These are phyloP conservation scores for Parnassius smintheus DNA, from an alignment of 2,888 invertebrate species.

Conservation along the genomic window DNA sequence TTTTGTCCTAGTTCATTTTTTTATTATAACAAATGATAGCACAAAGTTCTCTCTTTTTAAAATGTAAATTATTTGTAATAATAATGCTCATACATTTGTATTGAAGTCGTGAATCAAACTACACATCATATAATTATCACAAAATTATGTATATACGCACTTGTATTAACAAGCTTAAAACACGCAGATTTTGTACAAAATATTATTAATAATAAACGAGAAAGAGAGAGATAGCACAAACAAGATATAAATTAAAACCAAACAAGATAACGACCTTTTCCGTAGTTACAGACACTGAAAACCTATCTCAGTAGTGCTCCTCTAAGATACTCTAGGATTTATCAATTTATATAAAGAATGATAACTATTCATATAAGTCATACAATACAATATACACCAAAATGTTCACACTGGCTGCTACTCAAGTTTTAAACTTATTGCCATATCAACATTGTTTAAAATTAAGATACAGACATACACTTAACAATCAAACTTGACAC, in stretches of 20 bases:
- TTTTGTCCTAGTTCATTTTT: slow-evolving; percentile 22
- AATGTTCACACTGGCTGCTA: not conserved
- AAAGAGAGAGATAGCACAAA: slow-evolving; percentile 12
- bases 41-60: slow-evolving; percentile 15
- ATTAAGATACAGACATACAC: not conserved
- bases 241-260: slow-evolving; percentile 15
- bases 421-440: slow-evolving; percentile 5
- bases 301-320: slow-evolving; percentile 1
- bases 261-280: slow-evolving; percentile 3
- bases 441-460: not conserved
- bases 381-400: slow-evolving; percentile 9
- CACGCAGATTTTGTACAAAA: not conserved
- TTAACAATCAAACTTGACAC: not conserved
- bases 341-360: slow-evolving; percentile 19
- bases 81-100: slow-evolving; percentile 7
- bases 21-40: slow-evolving; percentile 27
- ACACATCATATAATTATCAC: slow-evolving; percentile 1
- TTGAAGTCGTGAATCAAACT: not conserved
- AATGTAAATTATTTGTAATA: slow-evolving; percentile 20
- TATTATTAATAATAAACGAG: slow-evolving; percentile 6
- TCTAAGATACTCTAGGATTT: slow-evolving; percentile 1
- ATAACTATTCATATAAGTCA: slow-evolving; percentile 13
- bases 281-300: slow-evolving; percentile 13
- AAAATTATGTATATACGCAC: not conserved
- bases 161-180: not conserved